Conservation (phyloP, 2,797 vertebrate species). For the Enteromius viviparus region DNA sequence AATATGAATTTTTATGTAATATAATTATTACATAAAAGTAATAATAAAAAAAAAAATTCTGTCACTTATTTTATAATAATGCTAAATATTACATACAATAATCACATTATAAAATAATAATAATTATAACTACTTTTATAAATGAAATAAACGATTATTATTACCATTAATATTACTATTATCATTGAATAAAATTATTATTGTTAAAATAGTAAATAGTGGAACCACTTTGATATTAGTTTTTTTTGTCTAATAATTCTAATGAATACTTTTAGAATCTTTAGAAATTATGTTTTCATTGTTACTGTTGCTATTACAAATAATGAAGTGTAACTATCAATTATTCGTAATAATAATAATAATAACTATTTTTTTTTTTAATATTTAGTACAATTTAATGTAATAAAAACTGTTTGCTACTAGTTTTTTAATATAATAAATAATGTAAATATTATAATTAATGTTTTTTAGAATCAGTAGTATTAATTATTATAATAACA, state of each 20-base stretch:
- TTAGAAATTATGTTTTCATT: neutral
- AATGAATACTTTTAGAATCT: neutral
- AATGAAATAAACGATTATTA: neutral
- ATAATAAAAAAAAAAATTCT: neutral
- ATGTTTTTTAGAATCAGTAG: no score
- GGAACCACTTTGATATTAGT: no score
- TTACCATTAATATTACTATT: neutral
- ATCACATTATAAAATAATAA: neutral
- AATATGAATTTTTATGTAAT: no score
- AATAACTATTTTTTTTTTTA: no score
- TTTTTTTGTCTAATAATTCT: neutral
- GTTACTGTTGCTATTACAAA: no score
- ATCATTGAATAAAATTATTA: neutral
- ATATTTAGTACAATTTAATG: no score
- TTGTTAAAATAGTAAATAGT: neutral
- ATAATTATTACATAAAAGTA: neutral
- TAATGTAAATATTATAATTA: no score
- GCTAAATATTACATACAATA: neutral
- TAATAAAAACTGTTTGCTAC: no score
- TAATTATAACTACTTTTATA: neutral
- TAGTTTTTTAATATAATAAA: no score
- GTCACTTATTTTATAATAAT: neutral
- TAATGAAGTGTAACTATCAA: no score
- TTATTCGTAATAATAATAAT: no score
- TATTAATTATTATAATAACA: no score